A percentile compares a stretch with the other conserved stretches of the same genome.
Evolutionary conservation across 2,113 vertebrate species (phyloP).

Genomic region (Scolopax mira): DNA sequence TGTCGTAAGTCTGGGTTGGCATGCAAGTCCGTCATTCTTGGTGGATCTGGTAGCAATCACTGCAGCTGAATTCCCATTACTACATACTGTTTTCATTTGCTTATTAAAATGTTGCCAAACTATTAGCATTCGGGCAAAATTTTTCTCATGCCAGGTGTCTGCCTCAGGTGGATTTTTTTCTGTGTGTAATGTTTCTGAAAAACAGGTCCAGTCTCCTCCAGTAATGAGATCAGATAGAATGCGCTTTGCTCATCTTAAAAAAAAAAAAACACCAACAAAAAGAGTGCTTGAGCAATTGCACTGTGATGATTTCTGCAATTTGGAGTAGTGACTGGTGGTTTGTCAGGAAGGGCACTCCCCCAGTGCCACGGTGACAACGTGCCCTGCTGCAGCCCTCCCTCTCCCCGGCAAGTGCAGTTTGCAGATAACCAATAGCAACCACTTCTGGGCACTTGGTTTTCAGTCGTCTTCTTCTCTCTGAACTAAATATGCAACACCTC

Average conservation of each 20-base stretch:
- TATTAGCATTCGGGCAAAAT: constrained; percentile 12
- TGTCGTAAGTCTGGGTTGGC: constrained; percentile 59
- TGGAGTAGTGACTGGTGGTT: neutral
- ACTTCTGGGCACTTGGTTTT: neutral
- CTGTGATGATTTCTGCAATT: neutral
- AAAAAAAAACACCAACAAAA: too few species aligned
- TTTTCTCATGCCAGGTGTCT: neutral
- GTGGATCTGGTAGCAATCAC: constrained; percentile 17
- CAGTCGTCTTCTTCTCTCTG: neutral
- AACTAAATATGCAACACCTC: neutral
- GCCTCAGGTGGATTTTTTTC: neutral
- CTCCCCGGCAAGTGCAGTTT: neutral
- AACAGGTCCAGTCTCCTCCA: constrained; percentile 6
- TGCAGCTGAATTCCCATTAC: constrained; percentile 36
- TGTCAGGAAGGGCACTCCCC: neutral
- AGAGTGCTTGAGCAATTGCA: neutral
- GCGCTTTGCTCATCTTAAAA: neutral
- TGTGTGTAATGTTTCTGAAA: neutral
- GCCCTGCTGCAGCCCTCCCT: neutral
- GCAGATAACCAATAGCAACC: neutral
- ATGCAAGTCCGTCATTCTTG: constrained; percentile 22
- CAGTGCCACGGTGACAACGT: neutral
- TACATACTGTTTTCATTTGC: neutral
- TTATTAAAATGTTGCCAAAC: constrained; percentile 34
- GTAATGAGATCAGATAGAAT: neutral